A percentile compares a stretch with the other conserved stretches of the same genome.
Conservation (phyloP, 2,888 invertebrate genomes). For the Microchrysa polita region DNA sequence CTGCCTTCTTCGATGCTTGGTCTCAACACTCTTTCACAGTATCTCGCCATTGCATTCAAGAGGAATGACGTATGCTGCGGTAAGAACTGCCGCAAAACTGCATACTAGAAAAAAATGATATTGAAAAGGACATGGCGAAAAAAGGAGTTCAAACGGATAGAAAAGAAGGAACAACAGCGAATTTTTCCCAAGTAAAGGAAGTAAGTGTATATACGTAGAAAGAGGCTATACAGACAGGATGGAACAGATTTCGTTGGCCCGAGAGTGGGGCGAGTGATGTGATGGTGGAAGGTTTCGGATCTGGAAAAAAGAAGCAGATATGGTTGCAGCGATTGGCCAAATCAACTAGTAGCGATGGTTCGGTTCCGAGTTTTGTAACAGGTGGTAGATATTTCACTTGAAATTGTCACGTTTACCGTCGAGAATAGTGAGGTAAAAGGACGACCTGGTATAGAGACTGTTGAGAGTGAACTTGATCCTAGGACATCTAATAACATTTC, state of each 20-base stretch:
- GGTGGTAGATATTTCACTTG: too few species aligned
- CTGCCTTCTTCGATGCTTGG: slow-evolving; percentile 8
- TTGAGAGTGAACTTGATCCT: too few species aligned
- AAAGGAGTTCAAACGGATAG: slow-evolving; percentile 48
- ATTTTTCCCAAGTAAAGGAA: slow-evolving; percentile 33
- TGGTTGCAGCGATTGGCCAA: slow-evolving; percentile 35
- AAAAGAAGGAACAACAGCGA: slow-evolving; percentile 49
- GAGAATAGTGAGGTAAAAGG: too few species aligned
- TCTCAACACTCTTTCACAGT: slow-evolving; percentile 27
- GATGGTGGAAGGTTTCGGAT: slow-evolving; percentile 13
- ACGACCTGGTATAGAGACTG: too few species aligned
- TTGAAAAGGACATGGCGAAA: slow-evolving; percentile 34
- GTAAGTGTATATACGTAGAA: slow-evolving; percentile 13
- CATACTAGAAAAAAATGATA: slow-evolving; percentile 31
- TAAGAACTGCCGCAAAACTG: slow-evolving; percentile 40
- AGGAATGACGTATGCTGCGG: slow-evolving; percentile 43
- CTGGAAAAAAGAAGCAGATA: not conserved
- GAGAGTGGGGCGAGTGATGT: not conserved
- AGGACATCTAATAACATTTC: too few species aligned
- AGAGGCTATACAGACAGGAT: not conserved
- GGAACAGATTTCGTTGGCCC: not conserved
- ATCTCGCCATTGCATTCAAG: slow-evolving; percentile 39
- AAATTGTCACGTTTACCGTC: too few species aligned
- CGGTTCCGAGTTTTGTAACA: too few species aligned
- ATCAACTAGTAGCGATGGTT: not conserved